Evolutionary conservation across 2,113 vertebrate genomes (phyloP).

Genomic region (Anthoscopus minutus): DNA sequence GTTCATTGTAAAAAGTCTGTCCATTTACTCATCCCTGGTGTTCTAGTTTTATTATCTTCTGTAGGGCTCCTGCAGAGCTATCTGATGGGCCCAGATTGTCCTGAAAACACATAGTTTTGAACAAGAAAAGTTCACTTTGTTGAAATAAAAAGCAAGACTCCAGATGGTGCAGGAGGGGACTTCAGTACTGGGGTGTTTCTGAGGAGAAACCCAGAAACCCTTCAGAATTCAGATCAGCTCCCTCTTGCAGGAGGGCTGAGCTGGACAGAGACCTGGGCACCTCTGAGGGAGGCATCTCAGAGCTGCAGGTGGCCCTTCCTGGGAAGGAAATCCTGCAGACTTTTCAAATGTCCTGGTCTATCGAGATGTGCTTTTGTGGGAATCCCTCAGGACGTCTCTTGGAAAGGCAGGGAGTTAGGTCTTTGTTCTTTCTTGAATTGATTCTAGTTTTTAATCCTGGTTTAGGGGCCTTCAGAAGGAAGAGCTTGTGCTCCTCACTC

Average conservation of each 20-base stretch:
- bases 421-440: background rate
- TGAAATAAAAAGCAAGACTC: background rate
- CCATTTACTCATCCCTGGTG: background rate
- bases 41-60: background rate
- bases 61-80: background rate
- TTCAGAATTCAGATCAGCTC: too few species aligned
- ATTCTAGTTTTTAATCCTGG: background rate
- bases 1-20: background rate
- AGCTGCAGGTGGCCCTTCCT: background rate
- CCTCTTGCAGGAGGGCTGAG: background rate
- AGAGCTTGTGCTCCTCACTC: conserved; percentile 92
- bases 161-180: background rate
- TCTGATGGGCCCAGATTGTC: background rate
- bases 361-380: background rate
- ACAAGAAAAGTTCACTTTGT: background rate
- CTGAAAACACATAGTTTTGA: background rate
- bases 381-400: background rate
- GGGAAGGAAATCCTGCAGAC: background rate
- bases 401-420: background rate
- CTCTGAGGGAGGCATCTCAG: background rate
- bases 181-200: background rate
- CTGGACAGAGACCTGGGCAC: background rate
- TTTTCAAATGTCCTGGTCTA: background rate
- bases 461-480: conserved; percentile 96
- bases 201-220: background rate